phyloP scores from a whole-genome alignment of 2,797 vertebrate genomes.

The Chaetophractus vellerosus region DNA sequence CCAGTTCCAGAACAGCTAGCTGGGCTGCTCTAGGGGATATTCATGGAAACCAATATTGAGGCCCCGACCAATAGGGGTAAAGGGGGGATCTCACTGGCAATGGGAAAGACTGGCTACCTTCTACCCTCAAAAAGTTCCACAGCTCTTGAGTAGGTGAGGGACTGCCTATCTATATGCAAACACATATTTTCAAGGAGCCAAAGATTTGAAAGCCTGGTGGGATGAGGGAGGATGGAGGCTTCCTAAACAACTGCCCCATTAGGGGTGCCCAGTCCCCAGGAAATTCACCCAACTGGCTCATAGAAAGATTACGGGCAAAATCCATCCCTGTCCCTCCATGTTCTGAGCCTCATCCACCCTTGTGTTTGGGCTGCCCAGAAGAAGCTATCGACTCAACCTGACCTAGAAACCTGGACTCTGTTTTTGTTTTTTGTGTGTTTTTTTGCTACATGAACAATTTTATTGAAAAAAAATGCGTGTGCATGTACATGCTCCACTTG shows the following conservation, averaged over 20 bases:
- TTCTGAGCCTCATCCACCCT: not conserved
- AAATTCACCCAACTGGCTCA: not conserved
- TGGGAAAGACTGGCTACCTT: not conserved
- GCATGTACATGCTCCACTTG: not conserved
- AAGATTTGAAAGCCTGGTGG: not conserved
- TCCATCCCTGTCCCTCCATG: not conserved
- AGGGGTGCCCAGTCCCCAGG: not conserved
- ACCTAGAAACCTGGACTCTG: not conserved
- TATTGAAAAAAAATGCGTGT: not conserved
- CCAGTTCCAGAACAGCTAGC: not conserved
- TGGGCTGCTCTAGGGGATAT: not conserved
- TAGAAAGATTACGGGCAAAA: not conserved
- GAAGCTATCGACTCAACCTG: not conserved
- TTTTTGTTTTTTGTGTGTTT: too few species aligned
- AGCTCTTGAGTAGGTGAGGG: not conserved
- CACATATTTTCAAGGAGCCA: not conserved
- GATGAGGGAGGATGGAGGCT: not conserved
- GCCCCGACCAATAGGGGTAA: not conserved
- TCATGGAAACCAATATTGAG: not conserved
- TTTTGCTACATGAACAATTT: not conserved
- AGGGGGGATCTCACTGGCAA: not conserved
- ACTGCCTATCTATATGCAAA: not conserved
- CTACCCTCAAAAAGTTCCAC: not conserved
- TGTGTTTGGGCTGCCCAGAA: not conserved
- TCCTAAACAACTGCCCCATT: not conserved